Conservation (phyloP, 2,113 vertebrate genomes). For the Callocephalon fimbriatum region DNA sequence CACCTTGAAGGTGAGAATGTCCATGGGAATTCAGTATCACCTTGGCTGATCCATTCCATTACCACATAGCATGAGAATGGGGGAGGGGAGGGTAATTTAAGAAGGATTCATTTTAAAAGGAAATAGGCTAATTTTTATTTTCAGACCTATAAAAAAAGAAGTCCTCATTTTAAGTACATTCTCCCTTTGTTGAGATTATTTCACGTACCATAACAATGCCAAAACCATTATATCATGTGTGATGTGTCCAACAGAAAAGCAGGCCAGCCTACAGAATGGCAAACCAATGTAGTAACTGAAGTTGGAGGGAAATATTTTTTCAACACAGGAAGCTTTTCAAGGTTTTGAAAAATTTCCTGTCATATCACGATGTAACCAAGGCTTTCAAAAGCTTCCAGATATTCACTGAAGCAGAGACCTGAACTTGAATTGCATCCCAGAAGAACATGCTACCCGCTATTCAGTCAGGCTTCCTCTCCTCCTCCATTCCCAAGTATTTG, state of each 20-base stretch:
- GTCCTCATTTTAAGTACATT: not conserved
- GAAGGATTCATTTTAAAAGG: not conserved
- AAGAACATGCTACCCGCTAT: not conserved
- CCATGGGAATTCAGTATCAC: not conserved
- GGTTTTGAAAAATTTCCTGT: conserved; percentile 19
- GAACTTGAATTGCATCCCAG: conserved; percentile 9
- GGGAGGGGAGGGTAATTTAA: not conserved
- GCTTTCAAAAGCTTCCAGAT: conserved; percentile 42
- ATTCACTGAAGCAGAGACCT: conserved; percentile 9
- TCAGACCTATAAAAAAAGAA: not conserved
- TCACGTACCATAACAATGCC: not conserved
- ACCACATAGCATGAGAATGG: not conserved
- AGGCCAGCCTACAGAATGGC: not conserved
- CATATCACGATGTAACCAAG: conserved; percentile 24
- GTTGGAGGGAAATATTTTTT: conserved; percentile 12
- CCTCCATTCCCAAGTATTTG: not conserved
- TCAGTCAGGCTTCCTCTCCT: not conserved
- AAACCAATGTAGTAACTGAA: not conserved
- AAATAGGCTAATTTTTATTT: not conserved
- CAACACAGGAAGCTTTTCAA: conserved; percentile 12
- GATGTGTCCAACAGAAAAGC: conserved; percentile 3
- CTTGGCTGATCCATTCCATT: not conserved
- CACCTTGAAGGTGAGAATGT: not conserved
- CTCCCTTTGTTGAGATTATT: not conserved
- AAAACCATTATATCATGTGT: conserved; percentile 9